Base-by-base conservation (phyloP, 2,888 invertebrate genomes). In the Lepidocyrtoides sp. region DNA sequence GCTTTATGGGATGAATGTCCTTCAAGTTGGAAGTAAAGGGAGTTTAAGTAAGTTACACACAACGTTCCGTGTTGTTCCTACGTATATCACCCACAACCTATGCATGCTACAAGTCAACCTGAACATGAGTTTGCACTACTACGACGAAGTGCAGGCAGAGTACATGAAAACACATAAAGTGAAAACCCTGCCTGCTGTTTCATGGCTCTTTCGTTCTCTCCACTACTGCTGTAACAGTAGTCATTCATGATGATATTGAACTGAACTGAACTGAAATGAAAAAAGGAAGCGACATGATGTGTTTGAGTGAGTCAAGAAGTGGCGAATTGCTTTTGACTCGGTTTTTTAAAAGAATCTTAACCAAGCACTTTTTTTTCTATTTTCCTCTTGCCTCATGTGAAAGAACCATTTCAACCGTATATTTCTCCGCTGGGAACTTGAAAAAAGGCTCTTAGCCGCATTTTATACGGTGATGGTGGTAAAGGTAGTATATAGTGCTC, bases 71-170 rank as follows among this genome's bases (percentile, higher is more conserved):
- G n/a, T n/a, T n/a, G n/a, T n/a, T n/a, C n/a, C n/a, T n/a, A n/a
- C n/a, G n/a, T n/a, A n/a, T n/a, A n/a, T n/a, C n/a, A n/a, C n/a
- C n/a, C n/a, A n/a, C n/a, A n/a, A n/a, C n/a, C 4, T 54, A 17
- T 20, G 20, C 17, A 3, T 54, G n/a, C 63, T 32, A n/a, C 1
- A 66, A 66, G 63, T 66, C 44, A 72, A 72, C 41, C 17, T 41
- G 20, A 72, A 72, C 72, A 72, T 44, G 44, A 14, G 72, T 72
- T 72, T 72, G 72, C 72, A 72, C 72, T 72, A 72, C 32, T n/a
- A n/a, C n/a, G n/a, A n/a, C n/a, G n/a, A n/a, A n/a, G n/a, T n/a
- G n/a, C n/a, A n/a, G n/a, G n/a, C n/a, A n/a, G n/a, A n/a, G n/a
- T n/a, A n/a, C n/a, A n/a, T n/a, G n/a, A n/a, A n/a, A n/a, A n/a